A percentile compares a stretch with the other conserved stretches of the same genome.
Evolutionary conservation across 2,888 invertebrate species (phyloP).

Genomic region (Actias luna): DNA sequence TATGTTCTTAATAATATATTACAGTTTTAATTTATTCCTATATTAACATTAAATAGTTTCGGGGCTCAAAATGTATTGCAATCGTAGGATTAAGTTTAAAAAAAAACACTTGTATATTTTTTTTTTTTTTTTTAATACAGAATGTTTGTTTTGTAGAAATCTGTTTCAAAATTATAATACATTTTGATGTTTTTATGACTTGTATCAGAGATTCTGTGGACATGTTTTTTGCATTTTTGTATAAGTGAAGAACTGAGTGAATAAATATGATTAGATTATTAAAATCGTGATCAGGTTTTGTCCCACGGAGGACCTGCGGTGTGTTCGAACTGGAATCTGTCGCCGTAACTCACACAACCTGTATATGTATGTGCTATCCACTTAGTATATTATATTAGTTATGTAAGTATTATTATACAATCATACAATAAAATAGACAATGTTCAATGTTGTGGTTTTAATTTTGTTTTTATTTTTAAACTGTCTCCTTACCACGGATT

Average conservation of each 20-base stretch:
- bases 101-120: slow-evolving; percentile 22
- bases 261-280: slow-evolving; percentile 10
- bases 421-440: slow-evolving; percentile 78
- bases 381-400: slow-evolving; percentile 50
- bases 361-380: slow-evolving; percentile 17
- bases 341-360: slow-evolving; percentile 1
- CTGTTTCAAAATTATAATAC: not conserved
- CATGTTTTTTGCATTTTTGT: slow-evolving; percentile 22
- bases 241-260: slow-evolving; percentile 18
- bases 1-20: not conserved
- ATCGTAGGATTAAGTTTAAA: slow-evolving; percentile 24
- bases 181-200: not conserved
- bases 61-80: slow-evolving; percentile 24
- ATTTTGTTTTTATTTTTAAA: slow-evolving; percentile 30
- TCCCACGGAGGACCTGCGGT: not conserved
- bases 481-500: not conserved
- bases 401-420: slow-evolving; percentile 71
- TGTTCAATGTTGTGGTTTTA: slow-evolving; percentile 65
- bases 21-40: not conserved
- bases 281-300: not conserved
- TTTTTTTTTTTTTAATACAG: not conserved
- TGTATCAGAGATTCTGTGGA: not conserved
- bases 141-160: not conserved
- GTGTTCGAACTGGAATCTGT: slow-evolving; percentile 1
- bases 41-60: slow-evolving; percentile 12